Evolutionary conservation across 2,113 vertebrate species (phyloP).

Genomic region (Rhinolophus sinicus): DNA sequence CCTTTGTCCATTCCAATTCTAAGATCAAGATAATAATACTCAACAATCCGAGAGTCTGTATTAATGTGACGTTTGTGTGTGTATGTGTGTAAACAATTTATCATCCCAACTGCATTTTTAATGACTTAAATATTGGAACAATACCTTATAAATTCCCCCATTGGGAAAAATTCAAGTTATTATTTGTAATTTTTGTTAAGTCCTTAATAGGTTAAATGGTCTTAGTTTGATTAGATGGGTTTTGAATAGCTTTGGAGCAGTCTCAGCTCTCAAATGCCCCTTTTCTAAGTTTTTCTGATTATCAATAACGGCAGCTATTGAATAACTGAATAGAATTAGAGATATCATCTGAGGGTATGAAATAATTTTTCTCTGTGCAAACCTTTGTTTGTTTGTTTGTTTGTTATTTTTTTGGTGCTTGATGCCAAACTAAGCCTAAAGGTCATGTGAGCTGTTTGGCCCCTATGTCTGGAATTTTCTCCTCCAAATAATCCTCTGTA

Average conservation of each 20-base stretch:
- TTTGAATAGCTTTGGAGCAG: neutral
- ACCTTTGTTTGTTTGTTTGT: neutral
- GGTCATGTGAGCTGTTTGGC: neutral
- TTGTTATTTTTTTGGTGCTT: neutral
- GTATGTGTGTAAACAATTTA: no score
- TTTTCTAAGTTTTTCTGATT: neutral
- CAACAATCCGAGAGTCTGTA: neutral
- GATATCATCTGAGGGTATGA: neutral
- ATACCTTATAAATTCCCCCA: neutral
- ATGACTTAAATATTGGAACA: neutral
- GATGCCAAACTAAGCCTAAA: neutral
- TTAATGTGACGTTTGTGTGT: neutral
- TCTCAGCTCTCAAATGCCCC: neutral
- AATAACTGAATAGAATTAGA: neutral
- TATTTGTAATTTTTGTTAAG: neutral
- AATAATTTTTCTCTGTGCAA: constrained; percentile 6
- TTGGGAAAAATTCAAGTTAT: neutral
- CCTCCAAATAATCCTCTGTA: constrained; percentile 30
- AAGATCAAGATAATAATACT: neutral
- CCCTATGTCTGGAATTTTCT: neutral
- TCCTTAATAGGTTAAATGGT: neutral
- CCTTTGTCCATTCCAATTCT: neutral
- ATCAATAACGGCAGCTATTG: neutral
- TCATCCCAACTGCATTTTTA: neutral
- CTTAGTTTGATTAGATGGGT: neutral